Evolutionary conservation across 2,797 vertebrate species (phyloP), one percentile per base, ranked within the genome.

Genomic region (Acridotheres tristis): DNA sequence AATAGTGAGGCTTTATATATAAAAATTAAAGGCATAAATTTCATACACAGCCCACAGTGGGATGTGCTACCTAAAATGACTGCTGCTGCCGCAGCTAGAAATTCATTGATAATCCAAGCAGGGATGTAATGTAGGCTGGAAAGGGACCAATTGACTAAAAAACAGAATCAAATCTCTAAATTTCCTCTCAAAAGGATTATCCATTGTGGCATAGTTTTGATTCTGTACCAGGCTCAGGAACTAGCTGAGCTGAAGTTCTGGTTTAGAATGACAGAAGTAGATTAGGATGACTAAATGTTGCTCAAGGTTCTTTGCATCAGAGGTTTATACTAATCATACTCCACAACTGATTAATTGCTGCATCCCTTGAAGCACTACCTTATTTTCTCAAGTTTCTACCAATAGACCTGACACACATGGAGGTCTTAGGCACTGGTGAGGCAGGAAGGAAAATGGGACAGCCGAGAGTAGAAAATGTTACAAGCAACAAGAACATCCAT

Each of bases 11-110:
- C 22, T 90, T 93, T 85, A 87, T 85, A 89, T 66, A 77, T 38
- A 94, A 92, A 95, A 93, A 89, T 82, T 93, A 95, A 85, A 97
- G 93, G 48, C 82, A 92, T 88, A 92, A 85, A 96, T 96, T 96
- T 89, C 62, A 88, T 81, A 83, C 75, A 75, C 62, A 89, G 43
- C 54, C 86, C 80, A 76, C 80, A 85, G 59, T 69, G 63, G 77
- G 55, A 82, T 79, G 77, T 71, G 65, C 13, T 85, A 68, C 2
- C 4, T 82, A 79, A 85, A 93, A 96, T 59, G 34, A 88, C 71
- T 94, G 47, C 40, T 12, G 6, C 76, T 88, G 57, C 45, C 80
- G 59, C 54, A 82, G 42, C 38, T 87, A 77, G 75, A 95, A 96
- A 94, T 85, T 74, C 81, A 87, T 68, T 77, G 86, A 80, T 50